Evolutionary conservation across 2,113 vertebrate species (phyloP), one percentile per base, ranked within the genome.

Genomic region (Amblyopsis rosae): DNA sequence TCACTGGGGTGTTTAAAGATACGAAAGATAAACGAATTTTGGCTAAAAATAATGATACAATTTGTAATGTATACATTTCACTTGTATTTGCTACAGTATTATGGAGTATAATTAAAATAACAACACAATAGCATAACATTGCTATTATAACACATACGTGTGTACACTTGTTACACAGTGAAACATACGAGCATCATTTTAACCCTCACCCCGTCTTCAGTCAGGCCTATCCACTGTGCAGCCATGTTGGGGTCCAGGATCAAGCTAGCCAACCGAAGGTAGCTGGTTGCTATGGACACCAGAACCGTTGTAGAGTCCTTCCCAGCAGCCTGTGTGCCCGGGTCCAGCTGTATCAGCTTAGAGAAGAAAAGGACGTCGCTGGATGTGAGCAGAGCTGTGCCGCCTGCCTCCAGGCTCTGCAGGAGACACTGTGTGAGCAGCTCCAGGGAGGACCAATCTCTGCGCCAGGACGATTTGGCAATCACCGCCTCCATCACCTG

Each of bases 251-350:
- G 87, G 69, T 89, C 89, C 68, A 90, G 75, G 74, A 89, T 77
- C 75, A 85, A 32, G 69, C 82, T 89, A 0, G 86, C 83, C 65
- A 81, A 19, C 35, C 82, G 84, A 19, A 90, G 56, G 7, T 86
- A 90, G 78, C 84, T 82, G 13, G 79, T 84, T 13, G 86, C 80
- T 33, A 90, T 82, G 56, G 89, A 87, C 53, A 84, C 67, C 81
- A 89, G 76, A 62, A 78, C 63, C 32, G 82, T 82, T 35, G 77
- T 65, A 19, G 82, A 49, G 60, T 75, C 71, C 2, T 16, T 33
- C 61, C 59, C 13, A 6, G 69, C 10, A 0, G 69, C 35, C 33
- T 50, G 60, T 4, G 72, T 19, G 17, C 68, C 69, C 45, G 67
- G 5, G 32, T 80, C 68, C 3, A 13, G 32, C 19, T 79, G 79